Evolutionary conservation across 2,113 vertebrate genomes (phyloP), one percentile per base, ranked within the genome.

Genomic region (Bombycilla garrulus): DNA sequence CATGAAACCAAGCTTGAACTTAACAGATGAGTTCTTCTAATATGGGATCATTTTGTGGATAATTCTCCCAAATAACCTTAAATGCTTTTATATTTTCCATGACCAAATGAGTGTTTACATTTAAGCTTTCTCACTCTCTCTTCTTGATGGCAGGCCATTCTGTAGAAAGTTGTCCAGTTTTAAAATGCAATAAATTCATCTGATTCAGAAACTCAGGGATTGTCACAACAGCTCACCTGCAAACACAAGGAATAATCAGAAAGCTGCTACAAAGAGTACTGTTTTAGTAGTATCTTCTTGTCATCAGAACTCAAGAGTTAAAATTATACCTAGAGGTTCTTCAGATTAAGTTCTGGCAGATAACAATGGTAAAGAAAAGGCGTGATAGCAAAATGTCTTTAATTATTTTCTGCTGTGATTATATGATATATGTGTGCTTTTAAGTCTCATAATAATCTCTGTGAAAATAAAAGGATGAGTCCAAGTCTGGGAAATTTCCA

Each of bases 401-500:
- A 76, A 62, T 80, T 71, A 64, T 79, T 94, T 92, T 76, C 66
- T 62, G 40, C 40, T 64, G 12, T 71, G 66, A 90, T 81, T 53
- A 57, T 47, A 85, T 0, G 1, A 73, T 40, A 95, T 82, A 76
- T 28, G 31, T 73, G 62, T 86, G 38, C 66, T 93, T 93, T 94
- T 70, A 88, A 81, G 70, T 82, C 35, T 80, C 36, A 35, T 31
- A 58, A 92, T 57, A 76, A 86, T 56, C 28, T 87, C 61, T 48
- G 42, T 9, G 20, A 65, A 94, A 87, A 92, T 47, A 80, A 81
- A 48, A 91, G 62, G 66, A 87, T 11, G 35, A 81, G 22, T 33
- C 45, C 58, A 77, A 80, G 47, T 24, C 74, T 95, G 91, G 90
- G 92, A 86, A 77, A 65, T 47, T 65, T 94, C 74, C 66, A 91